A percentile compares a stretch with the other conserved stretches of the same genome.
These are phyloP conservation scores for Therioaphis trifolii DNA, from an alignment of 2,888 invertebrate genomes.

Conservation along the genomic window DNA sequence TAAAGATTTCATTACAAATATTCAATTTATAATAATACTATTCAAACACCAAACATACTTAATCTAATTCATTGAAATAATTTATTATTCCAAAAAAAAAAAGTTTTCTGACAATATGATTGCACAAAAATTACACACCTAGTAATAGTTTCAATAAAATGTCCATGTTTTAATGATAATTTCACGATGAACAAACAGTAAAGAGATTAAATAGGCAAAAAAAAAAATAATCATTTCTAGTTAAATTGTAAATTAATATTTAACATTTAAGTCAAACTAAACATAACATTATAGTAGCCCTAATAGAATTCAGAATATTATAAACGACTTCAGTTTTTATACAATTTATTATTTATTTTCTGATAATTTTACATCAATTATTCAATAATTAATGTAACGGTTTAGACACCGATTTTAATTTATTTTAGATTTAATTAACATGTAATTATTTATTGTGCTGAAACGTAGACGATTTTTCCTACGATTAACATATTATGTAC, in stretches of 20 bases:
- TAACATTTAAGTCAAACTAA: not conserved
- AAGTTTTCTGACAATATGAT: too few species aligned
- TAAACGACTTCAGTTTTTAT: not conserved
- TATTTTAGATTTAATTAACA: slow-evolving; percentile 50
- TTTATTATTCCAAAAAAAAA: too few species aligned
- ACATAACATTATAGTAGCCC: not conserved
- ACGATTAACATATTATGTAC: slow-evolving; percentile 30
- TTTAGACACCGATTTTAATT: slow-evolving; percentile 38
- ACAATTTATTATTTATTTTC: not conserved
- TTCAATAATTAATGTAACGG: not conserved
- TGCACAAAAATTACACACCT: too few species aligned
- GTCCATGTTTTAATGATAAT: too few species aligned
- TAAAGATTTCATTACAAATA: not conserved
- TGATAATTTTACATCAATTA: not conserved
- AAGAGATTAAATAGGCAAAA: not conserved
- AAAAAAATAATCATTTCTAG: not conserved
- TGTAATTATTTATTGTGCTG: slow-evolving; percentile 44
- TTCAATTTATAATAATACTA: not conserved
- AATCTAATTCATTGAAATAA: too few species aligned
- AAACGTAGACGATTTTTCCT: slow-evolving; percentile 62
- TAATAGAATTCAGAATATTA: not conserved
- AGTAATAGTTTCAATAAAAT: not conserved
- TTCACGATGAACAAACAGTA: not conserved
- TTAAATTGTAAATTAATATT: not conserved
- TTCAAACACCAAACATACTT: too few species aligned